These are phyloP conservation scores for Ariolimax columbianus DNA, from an alignment of 2,888 invertebrate genomes.

Conservation along the genomic window DNA sequence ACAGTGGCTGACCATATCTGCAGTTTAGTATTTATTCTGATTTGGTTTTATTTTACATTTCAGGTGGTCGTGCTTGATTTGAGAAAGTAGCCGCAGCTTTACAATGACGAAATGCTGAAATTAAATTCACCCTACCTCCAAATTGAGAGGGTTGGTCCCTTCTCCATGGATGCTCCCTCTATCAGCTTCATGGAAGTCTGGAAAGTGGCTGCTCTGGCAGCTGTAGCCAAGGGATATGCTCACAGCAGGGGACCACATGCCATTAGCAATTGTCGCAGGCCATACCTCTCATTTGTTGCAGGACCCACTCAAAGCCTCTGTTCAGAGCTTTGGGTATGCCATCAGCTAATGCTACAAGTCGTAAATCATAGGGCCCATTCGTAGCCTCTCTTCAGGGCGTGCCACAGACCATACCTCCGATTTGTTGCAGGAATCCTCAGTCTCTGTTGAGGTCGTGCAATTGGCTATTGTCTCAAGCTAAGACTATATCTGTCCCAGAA, in stretches of 20 bases:
- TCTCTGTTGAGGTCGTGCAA: too few species aligned
- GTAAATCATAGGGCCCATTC: too few species aligned
- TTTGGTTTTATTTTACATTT: conserved; percentile 48
- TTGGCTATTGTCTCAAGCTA: too few species aligned
- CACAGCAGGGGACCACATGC: neutral
- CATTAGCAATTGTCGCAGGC: neutral
- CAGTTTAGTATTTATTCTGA: neutral
- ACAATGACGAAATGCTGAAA: neutral
- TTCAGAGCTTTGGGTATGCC: neutral
- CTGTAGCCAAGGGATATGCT: neutral
- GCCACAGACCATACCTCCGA: too few species aligned
- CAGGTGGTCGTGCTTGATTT: conserved; percentile 77
- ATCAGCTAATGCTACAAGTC: too few species aligned
- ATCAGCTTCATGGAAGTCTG: neutral
- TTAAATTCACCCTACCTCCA: conserved; percentile 22
- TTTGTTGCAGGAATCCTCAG: too few species aligned
- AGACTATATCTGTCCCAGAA: too few species aligned
- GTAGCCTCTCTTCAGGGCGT: too few species aligned
- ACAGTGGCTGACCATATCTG: too few species aligned
- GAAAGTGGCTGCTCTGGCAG: neutral
- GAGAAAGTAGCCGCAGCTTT: conserved; percentile 65
- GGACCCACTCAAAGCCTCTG: neutral
- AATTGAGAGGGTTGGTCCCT: conserved; percentile 27
- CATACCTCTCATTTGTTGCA: neutral
- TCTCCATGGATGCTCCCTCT: neutral